Evolutionary conservation across 2,113 vertebrate genomes (phyloP), one percentile per base, ranked within the genome.

Genomic region (Cyprinus carpio): DNA sequence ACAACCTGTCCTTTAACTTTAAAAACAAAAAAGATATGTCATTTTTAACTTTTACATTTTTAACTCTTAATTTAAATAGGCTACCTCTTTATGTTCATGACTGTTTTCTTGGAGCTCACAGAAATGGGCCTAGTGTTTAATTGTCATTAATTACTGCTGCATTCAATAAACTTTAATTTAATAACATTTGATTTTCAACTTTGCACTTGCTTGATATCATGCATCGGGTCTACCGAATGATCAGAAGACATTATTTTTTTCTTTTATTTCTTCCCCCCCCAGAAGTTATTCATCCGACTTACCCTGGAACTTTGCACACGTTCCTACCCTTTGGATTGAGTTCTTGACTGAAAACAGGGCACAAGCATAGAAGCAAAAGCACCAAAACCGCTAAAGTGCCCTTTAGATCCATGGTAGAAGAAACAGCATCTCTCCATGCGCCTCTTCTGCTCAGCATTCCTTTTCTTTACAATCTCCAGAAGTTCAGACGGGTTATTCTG

Each of bases 301-400:
- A 95, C 95, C 94, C 94, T 9, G 85, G 60, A 82, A 85, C 87
- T 90, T 90, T 94, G 92, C 95, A 95, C 7, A 95, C 95, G 92
- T 95, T 95, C 87, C 92, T 93, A 86, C 95, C 95, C 92, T 94
- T 95, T 1, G 94, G 88, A 80, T 92, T 94, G 82, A 95, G 93
- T 87, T 95, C 91, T 89, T 95, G 94, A 85, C 93, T 88, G 78
- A 89, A 92, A 86, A 64, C 86, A 71, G 88, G 88, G 87, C 90
- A 94, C 85, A 93, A 78, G 84, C 91, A 90, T n/a, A 94, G 83
- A 90, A 88, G 89, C 87, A 92, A 87, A 90, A 94, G 84, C 89
- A 91, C 89, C 85, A 88, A 84, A 86, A 91, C 89, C 88, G 87
- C 89, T 77, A 90, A 88, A 90, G 78, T 92, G 90, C 91, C 91